Percentiles rank a stretch among this genome's conserved stretches.
Evolutionary conservation across 2,888 invertebrate species (phyloP).

Genomic region (Apodemia mormo): DNA sequence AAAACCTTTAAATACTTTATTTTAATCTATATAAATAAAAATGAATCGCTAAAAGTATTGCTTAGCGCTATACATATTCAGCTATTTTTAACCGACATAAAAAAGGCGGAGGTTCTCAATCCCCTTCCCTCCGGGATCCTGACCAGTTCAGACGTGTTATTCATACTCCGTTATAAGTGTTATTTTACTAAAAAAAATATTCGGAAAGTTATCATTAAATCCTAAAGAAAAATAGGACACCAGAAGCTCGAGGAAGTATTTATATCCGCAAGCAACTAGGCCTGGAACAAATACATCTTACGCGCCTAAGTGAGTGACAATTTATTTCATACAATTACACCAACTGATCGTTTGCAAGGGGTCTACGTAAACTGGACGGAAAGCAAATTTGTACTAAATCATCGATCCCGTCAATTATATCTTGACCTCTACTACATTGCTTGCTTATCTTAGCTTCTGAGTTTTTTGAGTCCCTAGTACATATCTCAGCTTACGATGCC

Average conservation of each 20-base stretch:
- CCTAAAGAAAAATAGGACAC: background rate
- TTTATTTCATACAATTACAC: background rate
- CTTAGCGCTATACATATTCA: too few species aligned
- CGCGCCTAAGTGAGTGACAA: conserved; percentile 2
- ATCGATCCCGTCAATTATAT: background rate
- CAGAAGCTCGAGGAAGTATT: background rate
- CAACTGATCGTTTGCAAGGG: background rate
- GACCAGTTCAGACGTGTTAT: too few species aligned
- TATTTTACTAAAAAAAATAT: background rate
- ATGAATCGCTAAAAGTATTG: too few species aligned
- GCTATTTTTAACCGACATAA: too few species aligned
- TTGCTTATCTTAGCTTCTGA: background rate
- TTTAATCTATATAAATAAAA: too few species aligned
- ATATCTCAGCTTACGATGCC: conserved; percentile 1
- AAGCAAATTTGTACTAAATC: conserved; percentile 1
- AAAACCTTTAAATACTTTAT: too few species aligned
- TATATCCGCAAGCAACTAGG: background rate
- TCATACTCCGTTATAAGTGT: too few species aligned
- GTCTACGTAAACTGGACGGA: background rate
- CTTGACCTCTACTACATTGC: background rate
- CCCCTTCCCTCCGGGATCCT: too few species aligned
- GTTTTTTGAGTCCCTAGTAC: background rate
- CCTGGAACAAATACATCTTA: background rate
- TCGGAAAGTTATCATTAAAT: background rate
- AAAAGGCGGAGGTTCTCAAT: too few species aligned